Conservation (phyloP, 2,113 vertebrate species). For the Anser brachyrhynchus region DNA sequence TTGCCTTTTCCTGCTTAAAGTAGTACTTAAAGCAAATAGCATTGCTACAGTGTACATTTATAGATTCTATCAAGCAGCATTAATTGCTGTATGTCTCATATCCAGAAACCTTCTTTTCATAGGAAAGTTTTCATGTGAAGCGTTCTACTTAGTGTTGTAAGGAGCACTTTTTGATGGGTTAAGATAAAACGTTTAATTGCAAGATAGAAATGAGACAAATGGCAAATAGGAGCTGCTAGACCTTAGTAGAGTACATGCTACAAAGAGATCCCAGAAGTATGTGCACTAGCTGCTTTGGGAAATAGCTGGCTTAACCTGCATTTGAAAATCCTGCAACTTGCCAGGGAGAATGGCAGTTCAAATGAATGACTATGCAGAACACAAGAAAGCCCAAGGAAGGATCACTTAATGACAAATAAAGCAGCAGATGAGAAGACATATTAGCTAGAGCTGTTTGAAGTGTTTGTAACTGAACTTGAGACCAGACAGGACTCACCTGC, state of each 20-base stretch:
- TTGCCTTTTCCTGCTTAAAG: conserved; percentile 70
- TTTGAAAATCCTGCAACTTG: conserved; percentile 61
- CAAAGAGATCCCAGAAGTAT: conserved; percentile 55
- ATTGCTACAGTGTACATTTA: conserved; percentile 70
- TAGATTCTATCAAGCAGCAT: conserved; percentile 74
- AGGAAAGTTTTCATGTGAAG: conserved; percentile 31
- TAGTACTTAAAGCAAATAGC: conserved; percentile 75
- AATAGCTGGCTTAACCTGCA: conserved; percentile 54
- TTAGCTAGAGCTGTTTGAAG: conserved; percentile 3
- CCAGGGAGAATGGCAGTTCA: conserved; percentile 46
- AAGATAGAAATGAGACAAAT: conserved; percentile 45
- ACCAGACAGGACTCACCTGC: conserved; percentile 35
- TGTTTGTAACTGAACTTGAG: not conserved
- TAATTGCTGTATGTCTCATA: conserved; percentile 70
- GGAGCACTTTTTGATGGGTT: conserved; percentile 7
- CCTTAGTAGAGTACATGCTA: conserved; percentile 33
- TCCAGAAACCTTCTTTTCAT: conserved; percentile 48
- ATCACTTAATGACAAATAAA: not conserved
- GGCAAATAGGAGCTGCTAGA: conserved; percentile 18
- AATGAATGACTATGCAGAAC: conserved; percentile 7
- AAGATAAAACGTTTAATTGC: conserved; percentile 63
- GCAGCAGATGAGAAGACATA: not conserved
- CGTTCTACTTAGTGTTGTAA: not conserved
- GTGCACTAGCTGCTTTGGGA: conserved; percentile 55
- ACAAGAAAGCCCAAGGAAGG: conserved; percentile 42